Percentiles rank a stretch among this genome's conserved stretches.
phyloP scores from a whole-genome alignment of 2,888 invertebrate species.

The Germaria angustata region DNA sequence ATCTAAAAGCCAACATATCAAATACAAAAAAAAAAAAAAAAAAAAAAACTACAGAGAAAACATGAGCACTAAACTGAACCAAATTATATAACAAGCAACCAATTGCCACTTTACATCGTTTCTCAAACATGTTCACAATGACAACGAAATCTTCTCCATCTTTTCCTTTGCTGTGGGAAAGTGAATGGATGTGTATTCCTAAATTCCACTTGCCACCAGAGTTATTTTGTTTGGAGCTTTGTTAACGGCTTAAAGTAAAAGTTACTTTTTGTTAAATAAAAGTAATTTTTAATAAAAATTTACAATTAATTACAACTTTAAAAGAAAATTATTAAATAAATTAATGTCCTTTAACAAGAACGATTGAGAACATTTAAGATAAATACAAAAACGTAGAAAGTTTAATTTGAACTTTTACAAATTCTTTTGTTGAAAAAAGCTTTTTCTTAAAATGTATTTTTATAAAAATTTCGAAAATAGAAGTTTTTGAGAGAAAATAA shows the following conservation, averaged over 20 bases:
- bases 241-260: not conserved
- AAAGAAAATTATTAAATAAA: too few species aligned
- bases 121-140: conserved; percentile 46
- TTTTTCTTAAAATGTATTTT: too few species aligned
- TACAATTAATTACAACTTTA: too few species aligned
- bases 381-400: too few species aligned
- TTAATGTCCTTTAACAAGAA: too few species aligned
- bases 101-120: conserved; percentile 65
- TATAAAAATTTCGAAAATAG: too few species aligned
- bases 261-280: not conserved
- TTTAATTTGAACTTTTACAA: too few species aligned
- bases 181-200: not conserved
- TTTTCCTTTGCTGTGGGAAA: not conserved
- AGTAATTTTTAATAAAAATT: too few species aligned
- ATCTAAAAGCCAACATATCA: conserved; percentile 31
- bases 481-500: too few species aligned
- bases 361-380: too few species aligned
- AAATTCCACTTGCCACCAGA: not conserved
- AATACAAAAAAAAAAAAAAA: too few species aligned
- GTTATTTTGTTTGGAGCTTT: not conserved
- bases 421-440: too few species aligned
- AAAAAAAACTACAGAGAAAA: conserved; percentile 46
- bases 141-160: conserved; percentile 31
- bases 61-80: conserved; percentile 59
- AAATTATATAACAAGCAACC: conserved; percentile 65